A percentile compares a stretch with the other conserved stretches of the same genome.
Evolutionary conservation across 2,113 vertebrate species (phyloP).

Genomic region (Ptychochromis oligacanthus): DNA sequence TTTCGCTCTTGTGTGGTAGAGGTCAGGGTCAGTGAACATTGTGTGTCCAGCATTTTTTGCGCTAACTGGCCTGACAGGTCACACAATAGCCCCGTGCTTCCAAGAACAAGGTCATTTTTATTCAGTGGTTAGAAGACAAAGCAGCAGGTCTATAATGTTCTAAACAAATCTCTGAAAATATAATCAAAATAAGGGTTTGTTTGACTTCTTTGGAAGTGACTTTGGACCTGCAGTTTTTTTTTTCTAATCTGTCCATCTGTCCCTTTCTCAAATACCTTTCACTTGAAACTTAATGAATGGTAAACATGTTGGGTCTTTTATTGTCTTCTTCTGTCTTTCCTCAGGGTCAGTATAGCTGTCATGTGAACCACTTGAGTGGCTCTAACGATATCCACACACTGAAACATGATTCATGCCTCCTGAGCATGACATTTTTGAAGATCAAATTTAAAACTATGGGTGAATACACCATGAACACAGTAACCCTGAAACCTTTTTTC

Average conservation of each 20-base stretch:
- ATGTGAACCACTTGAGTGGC: conserved; percentile 63
- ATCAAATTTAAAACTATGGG: conserved; percentile 47
- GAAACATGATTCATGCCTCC: conserved; percentile 57
- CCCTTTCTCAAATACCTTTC: conserved; percentile 39
- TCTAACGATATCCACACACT: conserved; percentile 36
- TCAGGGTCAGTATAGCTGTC: conserved; percentile 54
- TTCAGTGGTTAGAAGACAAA: conserved; percentile 1
- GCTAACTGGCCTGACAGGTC: conserved; percentile 25
- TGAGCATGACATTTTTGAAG: conserved; percentile 44
- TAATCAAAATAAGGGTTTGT: conserved; percentile 17
- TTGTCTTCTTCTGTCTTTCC: conserved; percentile 44
- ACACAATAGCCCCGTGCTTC: background rate
- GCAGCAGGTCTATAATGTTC: conserved; percentile 1
- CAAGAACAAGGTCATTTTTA: conserved; percentile 8
- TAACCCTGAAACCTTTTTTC: background rate
- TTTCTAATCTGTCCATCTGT: background rate
- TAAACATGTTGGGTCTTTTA: conserved; percentile 53
- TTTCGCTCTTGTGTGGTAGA: conserved; percentile 48
- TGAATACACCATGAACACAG: conserved; percentile 16
- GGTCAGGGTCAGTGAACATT: conserved; percentile 61
- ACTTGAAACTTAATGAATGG: conserved; percentile 58
- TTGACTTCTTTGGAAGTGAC: conserved; percentile 13
- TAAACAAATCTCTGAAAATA: conserved; percentile 15
- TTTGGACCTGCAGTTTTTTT: background rate
- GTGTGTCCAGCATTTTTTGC: conserved; percentile 26